phyloP scores from a whole-genome alignment of 2,113 vertebrate species.

The Agapornis roseicollis region DNA sequence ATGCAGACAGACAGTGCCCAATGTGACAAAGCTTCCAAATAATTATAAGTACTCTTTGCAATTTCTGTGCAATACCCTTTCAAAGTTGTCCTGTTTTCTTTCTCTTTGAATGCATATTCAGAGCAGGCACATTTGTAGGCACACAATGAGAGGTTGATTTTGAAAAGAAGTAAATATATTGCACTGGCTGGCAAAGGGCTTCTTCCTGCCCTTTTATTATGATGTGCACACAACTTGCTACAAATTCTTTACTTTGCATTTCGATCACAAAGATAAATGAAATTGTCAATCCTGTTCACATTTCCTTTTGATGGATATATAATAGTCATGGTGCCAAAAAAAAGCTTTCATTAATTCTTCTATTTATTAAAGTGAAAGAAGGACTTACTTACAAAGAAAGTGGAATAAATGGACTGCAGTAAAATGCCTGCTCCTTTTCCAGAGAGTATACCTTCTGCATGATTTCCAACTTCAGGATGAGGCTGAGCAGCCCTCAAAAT shows the following conservation, averaged over 20 bases:
- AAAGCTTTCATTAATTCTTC: conserved; percentile 54
- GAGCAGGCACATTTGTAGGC: conserved; percentile 41
- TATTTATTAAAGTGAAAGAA: conserved; percentile 53
- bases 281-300: conserved; percentile 58
- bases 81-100: conserved; percentile 38
- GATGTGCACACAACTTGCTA: conserved; percentile 34
- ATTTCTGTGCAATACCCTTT: conserved; percentile 56
- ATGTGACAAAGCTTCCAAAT: conserved; percentile 26
- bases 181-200: conserved; percentile 44
- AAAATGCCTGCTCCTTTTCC: not conserved
- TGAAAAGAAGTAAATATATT: conserved; percentile 68
- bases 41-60: conserved; percentile 48
- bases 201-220: conserved; percentile 52
- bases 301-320: conserved; percentile 42
- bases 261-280: conserved; percentile 60
- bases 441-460: not conserved
- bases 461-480: not conserved
- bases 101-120: conserved; percentile 46
- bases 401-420: conserved; percentile 3
- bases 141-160: conserved; percentile 64
- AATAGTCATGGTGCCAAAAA: conserved; percentile 38
- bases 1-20: not conserved
- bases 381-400: conserved; percentile 26
- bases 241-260: conserved; percentile 61
- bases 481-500: not conserved